Conservation (phyloP, 1,140 invertebrate genomes). For the Cyrtorhinus lividipennis region DNA sequence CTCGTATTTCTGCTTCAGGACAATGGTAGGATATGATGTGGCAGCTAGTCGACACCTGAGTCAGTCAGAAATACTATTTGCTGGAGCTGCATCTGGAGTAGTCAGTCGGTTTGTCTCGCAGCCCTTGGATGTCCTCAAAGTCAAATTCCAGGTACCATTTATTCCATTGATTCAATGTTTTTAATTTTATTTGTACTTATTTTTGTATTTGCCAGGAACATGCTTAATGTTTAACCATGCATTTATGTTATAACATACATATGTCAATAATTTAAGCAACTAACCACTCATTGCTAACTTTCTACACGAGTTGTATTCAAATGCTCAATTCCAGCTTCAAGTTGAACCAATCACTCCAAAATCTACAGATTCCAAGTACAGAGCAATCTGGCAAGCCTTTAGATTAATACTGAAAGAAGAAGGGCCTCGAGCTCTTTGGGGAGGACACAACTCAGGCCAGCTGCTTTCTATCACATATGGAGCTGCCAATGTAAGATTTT, state of each 20-base stretch:
- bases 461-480: conserved; percentile 77
- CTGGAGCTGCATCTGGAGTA: conserved; percentile 65
- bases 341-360: conserved; percentile 64
- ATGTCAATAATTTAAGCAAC: no score
- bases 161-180: not conserved
- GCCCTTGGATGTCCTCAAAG: conserved; percentile 92
- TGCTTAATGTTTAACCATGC: conserved; percentile 12
- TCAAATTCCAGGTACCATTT: conserved; percentile 67
- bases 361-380: conserved; percentile 57
- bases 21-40: conserved; percentile 17
- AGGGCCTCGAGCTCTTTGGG: conserved; percentile 73
- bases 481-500: conserved; percentile 57
- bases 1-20: not conserved
- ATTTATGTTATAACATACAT: conserved; percentile 21
- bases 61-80: conserved; percentile 30
- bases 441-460: conserved; percentile 90
- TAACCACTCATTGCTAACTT: no score
- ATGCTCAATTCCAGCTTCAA: conserved; percentile 74
- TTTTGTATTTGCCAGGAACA: conserved; percentile 6
- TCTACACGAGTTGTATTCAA: no score
- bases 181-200: not conserved
- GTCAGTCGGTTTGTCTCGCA: conserved; percentile 69
- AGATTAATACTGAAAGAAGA: conserved; percentile 68
- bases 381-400: conserved; percentile 61
- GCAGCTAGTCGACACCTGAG: not conserved